Base-by-base conservation (phyloP, 2,797 vertebrate genomes). In the Serranus cabrilla region DNA sequence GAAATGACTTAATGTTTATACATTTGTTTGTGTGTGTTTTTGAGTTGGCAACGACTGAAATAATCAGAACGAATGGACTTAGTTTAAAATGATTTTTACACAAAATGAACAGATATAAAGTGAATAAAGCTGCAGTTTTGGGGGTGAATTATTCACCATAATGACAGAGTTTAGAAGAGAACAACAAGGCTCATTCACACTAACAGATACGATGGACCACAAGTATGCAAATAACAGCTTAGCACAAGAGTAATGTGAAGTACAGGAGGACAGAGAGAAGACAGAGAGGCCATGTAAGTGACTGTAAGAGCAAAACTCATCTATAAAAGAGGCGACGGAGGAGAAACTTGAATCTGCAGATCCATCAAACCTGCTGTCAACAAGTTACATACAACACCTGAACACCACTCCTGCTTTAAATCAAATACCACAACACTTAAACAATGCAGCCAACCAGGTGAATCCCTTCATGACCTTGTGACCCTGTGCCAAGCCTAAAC, bases 181-280 rank as follows among this genome's bases (percentile, higher is more conserved):
- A 57, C 8, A 6, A n/a, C 2, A 0, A 34, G 17, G 34, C 34
- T 23, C 20, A 18, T n/a, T 64, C 12, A 18, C 14, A 31, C 7
- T 8, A 12, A 43, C 55, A 55, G 31, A 37, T 59, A 61, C 17
- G 59, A n/a, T 10, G 40, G 10, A 25, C 14, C 14, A 55, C 34
- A 56, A 45, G 27, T 34, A 58, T 42, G 63, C 18, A 75, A 69
- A 71, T 39, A 46, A 40, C 25, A 67, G 34, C 43, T 37, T 7
- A 18, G 27, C 12, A 37, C 16, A 34, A 13, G 37, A 51, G 11
- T 27, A 21, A 47, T 39, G n/a, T 10, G 11, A 13, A 13, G 40
- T 17, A 16, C 5, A 42, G 11, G 18, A 34, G 18, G 40, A 40
- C 8, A 21, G 43, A 4, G 39, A 39, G 20, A 64, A n/a, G 25